Evolutionary conservation across 2,888 invertebrate genomes (phyloP), one percentile per base, ranked within the genome.

Genomic region (Perdita meconis): DNA sequence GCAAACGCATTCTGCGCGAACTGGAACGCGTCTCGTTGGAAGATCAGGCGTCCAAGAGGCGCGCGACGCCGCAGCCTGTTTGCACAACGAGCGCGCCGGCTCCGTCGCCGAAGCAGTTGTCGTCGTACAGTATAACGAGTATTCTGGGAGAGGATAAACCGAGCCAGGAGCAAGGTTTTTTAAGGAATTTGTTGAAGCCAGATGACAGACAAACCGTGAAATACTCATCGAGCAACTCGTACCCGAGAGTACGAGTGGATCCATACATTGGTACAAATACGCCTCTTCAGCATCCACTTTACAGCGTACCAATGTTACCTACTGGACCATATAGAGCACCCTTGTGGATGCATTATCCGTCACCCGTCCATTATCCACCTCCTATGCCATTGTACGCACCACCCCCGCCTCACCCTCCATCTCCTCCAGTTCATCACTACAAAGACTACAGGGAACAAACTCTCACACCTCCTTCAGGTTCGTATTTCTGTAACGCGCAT

Each of bases 41-140:
- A 89, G 96, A 96, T 87, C 94, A 94, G 85, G 94, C 95, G 50
- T 93, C 93, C 63, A 95, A 95, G 90, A 93, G 95, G 76, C 89
- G 92, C 24, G 91, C 92, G 16, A 90, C 92, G 30, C 92, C 92
- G 0, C 92, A 92, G 61, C 87, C 90, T 19, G 82, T 55, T 78
- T 86, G 82, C 67, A 86, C 79, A 71, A 84, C 74, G 69, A 82
- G 80, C 51, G 81, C 83, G 57, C 86, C 84, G 69, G 88, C 90
- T 55, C 87, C 92, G 6, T 90, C 90, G 22, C 88, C 91, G 16
- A 92, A 93, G 89, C 89, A 94, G 91, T 87, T 94, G 83, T 95
- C 96, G 92, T 96, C 96, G 91, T 97, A 97, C 93, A 97, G 97
- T 93, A 97, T 97, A 92, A 96, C 96, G 90, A 97, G 97, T 81